phyloP scores from a whole-genome alignment of 2,888 invertebrate species.

The Archaeoteleia sp. region DNA sequence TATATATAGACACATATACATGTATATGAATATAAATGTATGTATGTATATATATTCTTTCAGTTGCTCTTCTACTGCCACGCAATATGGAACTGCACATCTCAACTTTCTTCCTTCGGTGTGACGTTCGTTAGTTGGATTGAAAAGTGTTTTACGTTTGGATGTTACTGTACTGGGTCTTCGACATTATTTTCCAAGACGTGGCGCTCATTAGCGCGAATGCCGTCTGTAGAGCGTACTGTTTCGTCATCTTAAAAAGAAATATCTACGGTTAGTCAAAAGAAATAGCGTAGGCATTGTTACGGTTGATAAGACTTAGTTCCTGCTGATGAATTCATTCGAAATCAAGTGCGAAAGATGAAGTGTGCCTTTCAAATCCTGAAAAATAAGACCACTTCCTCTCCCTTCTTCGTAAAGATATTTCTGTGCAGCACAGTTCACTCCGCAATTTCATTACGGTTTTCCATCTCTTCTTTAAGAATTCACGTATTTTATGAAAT shows the following conservation, averaged over 20 bases:
- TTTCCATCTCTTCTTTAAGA: no score
- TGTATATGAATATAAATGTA: constrained; percentile 30
- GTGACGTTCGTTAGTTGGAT: constrained; percentile 36
- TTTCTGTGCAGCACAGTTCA: no score
- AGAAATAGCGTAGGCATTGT: constrained; percentile 7
- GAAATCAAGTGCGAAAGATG: constrained; percentile 24
- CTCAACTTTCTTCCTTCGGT: constrained; percentile 35
- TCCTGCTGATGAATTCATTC: constrained; percentile 43
- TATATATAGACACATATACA: constrained; percentile 34
- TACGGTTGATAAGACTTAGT: constrained; percentile 20
- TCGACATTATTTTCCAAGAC: constrained; percentile 34
- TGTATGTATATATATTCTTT: constrained; percentile 28
- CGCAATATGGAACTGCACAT: constrained; percentile 36
- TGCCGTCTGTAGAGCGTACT: constrained; percentile 23
- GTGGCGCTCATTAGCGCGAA: constrained; percentile 42
- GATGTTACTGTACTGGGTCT: constrained; percentile 17
- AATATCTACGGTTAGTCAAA: constrained; percentile 32
- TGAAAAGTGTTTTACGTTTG: constrained; percentile 48
- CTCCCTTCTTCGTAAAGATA: no score
- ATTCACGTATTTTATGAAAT: no score
- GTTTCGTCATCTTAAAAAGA: constrained; percentile 46
- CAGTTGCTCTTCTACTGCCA: constrained; percentile 40
- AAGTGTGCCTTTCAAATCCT: no score
- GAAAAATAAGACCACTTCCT: no score
- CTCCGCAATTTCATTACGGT: no score